Base-by-base conservation (phyloP, 2,888 invertebrate genomes). In the Syrista parreyssii region DNA sequence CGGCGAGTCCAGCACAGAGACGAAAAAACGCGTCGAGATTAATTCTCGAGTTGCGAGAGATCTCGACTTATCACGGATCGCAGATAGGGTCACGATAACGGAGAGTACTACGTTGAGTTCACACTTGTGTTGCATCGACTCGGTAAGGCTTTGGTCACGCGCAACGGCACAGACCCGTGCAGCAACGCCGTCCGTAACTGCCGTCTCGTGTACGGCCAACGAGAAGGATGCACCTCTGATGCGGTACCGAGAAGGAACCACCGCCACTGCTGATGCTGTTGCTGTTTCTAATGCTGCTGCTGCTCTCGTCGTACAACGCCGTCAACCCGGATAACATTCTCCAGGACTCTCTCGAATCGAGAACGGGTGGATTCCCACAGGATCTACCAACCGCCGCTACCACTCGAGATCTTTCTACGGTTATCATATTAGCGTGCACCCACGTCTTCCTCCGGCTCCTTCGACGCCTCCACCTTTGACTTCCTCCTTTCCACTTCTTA, bases 81-180 rank as follows among this genome's bases (percentile, higher is more conserved):
- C 55, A 9, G 55, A 55, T 55, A 55, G 55, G 55, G 55, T 55
- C 55, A 55, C 55, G 55, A 55, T 55, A 55, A 55, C 55, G 55
- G 23, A 55, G 55, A 55, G 55, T 55, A 55, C 55, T 55, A 30
- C 12, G 71, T 33, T 75, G 55, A 68, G 71, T 75, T 75, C 71
- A 75, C 76, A 55, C 55, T 77, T 77, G 83, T 80, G 78, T 80
- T 79, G 80, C 79, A 76, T 79, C 80, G 82, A 82, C 78, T 78
- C 79, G 82, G 80, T 79, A 79, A 80, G 81, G 84, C 84, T 78
- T 85, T 86, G 86, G 86, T 86, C 86, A 86, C 86, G 86, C 86
- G 83, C 81, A 83, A 80, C 76, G 81, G 31, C 31, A 71, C 71
- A 71, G 71, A 33, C 71, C 31, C 71, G 71, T 71, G 31, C 12